Conservation (phyloP, 2,113 vertebrate species). For the Psittacula cyanocephala region DNA sequence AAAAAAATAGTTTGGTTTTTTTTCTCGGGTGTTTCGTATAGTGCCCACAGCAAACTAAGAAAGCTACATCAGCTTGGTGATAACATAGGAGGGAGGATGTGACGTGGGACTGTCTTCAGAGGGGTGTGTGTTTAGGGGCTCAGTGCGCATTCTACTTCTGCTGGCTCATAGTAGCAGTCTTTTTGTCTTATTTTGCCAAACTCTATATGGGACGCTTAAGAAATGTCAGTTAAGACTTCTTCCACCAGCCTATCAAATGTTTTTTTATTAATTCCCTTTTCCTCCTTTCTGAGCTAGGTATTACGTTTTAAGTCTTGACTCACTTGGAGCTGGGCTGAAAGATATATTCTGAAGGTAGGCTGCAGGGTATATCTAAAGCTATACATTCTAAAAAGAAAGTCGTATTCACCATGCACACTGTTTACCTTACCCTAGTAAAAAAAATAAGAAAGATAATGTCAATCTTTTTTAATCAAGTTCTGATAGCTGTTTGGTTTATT, state of each 20-base stretch:
- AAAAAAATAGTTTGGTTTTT: neutral
- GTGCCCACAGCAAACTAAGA: neutral
- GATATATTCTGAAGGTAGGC: neutral
- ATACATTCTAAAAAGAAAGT: neutral
- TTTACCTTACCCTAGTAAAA: neutral
- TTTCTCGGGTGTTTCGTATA: neutral
- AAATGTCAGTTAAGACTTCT: neutral
- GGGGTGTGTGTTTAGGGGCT: neutral
- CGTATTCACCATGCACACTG: neutral
- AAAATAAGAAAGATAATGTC: no score
- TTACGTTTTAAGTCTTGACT: neutral
- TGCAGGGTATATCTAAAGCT: neutral
- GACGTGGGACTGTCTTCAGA: neutral
- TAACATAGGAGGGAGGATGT: neutral
- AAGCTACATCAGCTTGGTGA: neutral
- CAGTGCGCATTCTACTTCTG: neutral
- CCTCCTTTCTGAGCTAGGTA: neutral
- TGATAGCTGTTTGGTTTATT: no score
- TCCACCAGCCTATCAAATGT: neutral
- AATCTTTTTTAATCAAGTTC: no score
- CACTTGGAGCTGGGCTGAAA: neutral
- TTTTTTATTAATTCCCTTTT: neutral
- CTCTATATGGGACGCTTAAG: neutral
- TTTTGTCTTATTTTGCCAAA: neutral
- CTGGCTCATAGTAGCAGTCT: neutral